Evolutionary conservation across 2,113 vertebrate species (phyloP).

Genomic region (Zonotrichia leucophrys): DNA sequence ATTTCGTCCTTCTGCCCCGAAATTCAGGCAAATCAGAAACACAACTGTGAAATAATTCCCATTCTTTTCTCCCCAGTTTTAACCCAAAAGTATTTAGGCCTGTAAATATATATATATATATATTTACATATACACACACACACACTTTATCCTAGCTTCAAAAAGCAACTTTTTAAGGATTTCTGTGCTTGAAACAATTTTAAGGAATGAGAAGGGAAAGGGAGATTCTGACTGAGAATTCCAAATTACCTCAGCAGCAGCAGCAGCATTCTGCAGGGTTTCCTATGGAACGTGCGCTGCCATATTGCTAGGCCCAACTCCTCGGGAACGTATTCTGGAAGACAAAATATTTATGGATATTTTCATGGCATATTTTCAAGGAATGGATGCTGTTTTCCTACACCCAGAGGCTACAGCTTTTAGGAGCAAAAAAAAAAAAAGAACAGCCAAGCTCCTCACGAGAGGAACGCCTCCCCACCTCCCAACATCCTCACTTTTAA

Average conservation of each 20-base stretch:
- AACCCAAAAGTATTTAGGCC: neutral
- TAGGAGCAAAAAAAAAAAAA: neutral
- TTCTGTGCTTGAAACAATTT: neutral
- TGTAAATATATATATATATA: neutral
- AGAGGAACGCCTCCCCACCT: neutral
- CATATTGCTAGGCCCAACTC: constrained; percentile 64
- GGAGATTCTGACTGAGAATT: neutral
- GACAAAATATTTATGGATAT: constrained; percentile 61
- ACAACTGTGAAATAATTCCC: neutral
- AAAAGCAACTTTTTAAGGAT: neutral
- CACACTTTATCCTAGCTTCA: neutral
- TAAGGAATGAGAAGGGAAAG: neutral
- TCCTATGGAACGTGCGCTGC: constrained; percentile 1
- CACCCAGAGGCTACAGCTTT: neutral
- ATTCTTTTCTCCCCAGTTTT: neutral
- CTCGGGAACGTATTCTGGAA: constrained; percentile 45
- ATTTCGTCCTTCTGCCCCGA: neutral
- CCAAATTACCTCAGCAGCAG: constrained; percentile 29
- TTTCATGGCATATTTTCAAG: constrained; percentile 11
- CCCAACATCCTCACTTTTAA: neutral
- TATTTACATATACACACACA: neutral
- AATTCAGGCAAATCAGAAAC: constrained; percentile 45
- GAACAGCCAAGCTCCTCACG: neutral
- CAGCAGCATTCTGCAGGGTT: neutral
- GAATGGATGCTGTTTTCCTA: neutral